Conservation (phyloP, 1,140 invertebrate species). For the Aradophagus sp. region DNA sequence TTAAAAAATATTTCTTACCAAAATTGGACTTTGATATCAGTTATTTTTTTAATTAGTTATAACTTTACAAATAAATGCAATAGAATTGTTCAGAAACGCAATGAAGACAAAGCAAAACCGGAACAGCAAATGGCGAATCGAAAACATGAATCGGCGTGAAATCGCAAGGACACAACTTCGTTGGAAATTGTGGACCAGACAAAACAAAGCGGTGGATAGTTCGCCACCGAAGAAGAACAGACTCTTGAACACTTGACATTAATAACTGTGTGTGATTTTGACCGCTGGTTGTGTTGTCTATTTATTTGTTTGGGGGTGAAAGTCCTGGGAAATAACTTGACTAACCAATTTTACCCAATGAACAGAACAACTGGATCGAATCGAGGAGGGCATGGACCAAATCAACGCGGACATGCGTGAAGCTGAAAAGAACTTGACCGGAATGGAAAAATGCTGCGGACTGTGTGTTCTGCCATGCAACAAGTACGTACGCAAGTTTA, state of each 20-base stretch:
- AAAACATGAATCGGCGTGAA: background rate
- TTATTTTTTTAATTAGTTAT: too few species aligned
- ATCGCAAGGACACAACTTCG: background rate
- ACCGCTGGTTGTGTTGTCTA: constrained; percentile 24
- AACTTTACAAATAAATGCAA: too few species aligned
- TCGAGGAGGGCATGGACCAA: constrained; percentile 99
- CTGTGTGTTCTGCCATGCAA: constrained; percentile 98
- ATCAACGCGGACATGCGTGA: constrained; percentile 99
- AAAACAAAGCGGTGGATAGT: constrained; percentile 28
- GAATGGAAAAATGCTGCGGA: constrained; percentile 99
- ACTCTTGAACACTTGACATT: constrained; percentile 36
- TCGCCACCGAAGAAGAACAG: constrained; percentile 25
- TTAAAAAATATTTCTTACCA: too few species aligned
- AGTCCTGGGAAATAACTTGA: constrained; percentile 10
- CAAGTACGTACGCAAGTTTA: too few species aligned
- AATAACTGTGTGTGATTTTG: constrained; percentile 34
- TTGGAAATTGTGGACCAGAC: constrained; percentile 23
- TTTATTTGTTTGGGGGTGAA: background rate
- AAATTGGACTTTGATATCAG: too few species aligned
- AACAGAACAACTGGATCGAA: constrained; percentile 98
- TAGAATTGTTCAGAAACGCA: too few species aligned
- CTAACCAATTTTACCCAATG: constrained; percentile 32
- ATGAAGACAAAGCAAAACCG: background rate
- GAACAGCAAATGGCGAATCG: constrained; percentile 1
- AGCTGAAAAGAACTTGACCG: constrained; percentile 99